Evolutionary conservation across 2,113 vertebrate species (phyloP), one percentile per base, ranked within the genome.

Genomic region (Eurypyga helias): DNA sequence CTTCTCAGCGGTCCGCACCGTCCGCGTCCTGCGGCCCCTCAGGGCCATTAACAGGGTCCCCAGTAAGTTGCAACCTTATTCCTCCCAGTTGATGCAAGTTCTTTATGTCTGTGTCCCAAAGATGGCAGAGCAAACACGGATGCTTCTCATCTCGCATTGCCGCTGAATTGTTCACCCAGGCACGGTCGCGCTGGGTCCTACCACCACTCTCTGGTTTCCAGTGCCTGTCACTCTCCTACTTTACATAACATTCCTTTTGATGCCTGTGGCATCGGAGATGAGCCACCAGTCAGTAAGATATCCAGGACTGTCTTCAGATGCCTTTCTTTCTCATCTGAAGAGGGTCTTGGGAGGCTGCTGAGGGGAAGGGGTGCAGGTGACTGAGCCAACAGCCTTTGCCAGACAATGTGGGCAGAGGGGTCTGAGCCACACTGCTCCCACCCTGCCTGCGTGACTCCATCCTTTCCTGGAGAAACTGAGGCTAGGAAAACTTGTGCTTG

Each of bases 21-120:
- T 99, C 72, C 98, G 99, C 4, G 99, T 99, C 96, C 98, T 99
- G 96, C 98, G 99, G 86, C 99, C 99, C 0, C 98, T 99, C 97
- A 98, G 99, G 98, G 99, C 99, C 97, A 99, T 99, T 97, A 99
- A 99, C 98, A 98, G 99, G 96, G 99, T 99, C 93, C 99, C 99
- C 96, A 99, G 99, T 99, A 98, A 99, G 99, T 99, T 17, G 24
- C 8, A 66, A 43, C 61, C 58, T 41, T 43, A 12, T 80, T 89
- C 25, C 45, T 61, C 21, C 52, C 54, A 10, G 1, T 1, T 85
- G 43, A 20, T 70, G 52, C 7, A 45, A 55, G 36, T 43, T 79
- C 55, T 64, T 84, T 67, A 25, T 36, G 17, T 82, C 57, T 9
- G 10, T 36, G 45, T 43, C 75, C 57, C 34, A 20, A 21, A 58